phyloP scores from a whole-genome alignment of 2,888 invertebrate species.

The Stomorhina lunata region DNA sequence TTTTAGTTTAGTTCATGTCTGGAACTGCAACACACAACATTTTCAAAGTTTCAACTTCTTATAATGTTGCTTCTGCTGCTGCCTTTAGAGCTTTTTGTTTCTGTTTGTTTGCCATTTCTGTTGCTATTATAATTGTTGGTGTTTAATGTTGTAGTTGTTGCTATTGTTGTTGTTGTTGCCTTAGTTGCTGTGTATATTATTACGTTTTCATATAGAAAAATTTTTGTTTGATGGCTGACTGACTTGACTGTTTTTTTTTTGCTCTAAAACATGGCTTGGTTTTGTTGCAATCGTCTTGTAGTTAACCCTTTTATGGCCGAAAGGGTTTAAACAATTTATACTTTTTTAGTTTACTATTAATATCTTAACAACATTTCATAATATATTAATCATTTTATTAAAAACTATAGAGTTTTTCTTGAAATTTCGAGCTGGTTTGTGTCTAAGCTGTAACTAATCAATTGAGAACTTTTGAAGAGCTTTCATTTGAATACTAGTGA shows the following conservation, averaged over 20 bases:
- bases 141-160: conserved; percentile 33
- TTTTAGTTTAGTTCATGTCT: conserved; percentile 60
- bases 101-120: conserved; percentile 44
- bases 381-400: no score
- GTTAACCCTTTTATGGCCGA: no score
- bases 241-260: conserved; percentile 52
- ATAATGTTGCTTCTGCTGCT: conserved; percentile 15
- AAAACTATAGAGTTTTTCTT: no score
- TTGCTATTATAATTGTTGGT: conserved; percentile 43
- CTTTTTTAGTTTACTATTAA: no score
- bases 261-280: no score
- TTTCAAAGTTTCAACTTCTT: conserved; percentile 51
- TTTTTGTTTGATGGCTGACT: conserved; percentile 66
- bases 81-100: conserved; percentile 1
- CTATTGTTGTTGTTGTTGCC: conserved; percentile 14
- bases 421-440: no score
- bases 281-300: conserved; percentile 2
- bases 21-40: conserved; percentile 59
- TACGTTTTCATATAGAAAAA: conserved; percentile 59
- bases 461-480: no score
- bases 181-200: conserved; percentile 47
- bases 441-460: no score
- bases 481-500: no score
- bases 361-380: no score
- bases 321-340: no score